Evolutionary conservation across 2,113 vertebrate species (phyloP).

Genomic region (Rynchops niger): DNA sequence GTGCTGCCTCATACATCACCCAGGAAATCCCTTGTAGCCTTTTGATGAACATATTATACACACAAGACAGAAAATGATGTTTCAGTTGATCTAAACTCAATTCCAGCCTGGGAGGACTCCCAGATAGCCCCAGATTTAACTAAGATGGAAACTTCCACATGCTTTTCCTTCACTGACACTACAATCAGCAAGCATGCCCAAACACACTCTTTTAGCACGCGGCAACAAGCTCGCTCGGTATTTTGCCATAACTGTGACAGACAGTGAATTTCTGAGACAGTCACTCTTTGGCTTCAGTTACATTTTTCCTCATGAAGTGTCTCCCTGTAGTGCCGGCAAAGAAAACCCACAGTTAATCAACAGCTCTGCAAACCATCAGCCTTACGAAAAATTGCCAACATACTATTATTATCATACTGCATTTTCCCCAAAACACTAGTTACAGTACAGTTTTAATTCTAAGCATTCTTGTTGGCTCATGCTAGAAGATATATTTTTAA

Average conservation of each 20-base stretch:
- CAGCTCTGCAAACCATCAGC: neutral
- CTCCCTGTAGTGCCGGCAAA: neutral
- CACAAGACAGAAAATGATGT: neutral
- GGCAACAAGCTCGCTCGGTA: neutral
- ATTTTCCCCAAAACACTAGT: neutral
- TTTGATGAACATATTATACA: neutral
- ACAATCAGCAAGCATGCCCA: neutral
- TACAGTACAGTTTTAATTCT: neutral
- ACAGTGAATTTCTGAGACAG: neutral
- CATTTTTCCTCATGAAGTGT: neutral
- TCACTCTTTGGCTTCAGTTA: neutral
- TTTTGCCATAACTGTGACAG: neutral
- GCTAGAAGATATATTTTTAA: neutral
- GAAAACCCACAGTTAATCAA: neutral
- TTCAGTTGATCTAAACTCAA: neutral
- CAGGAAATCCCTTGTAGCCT: neutral
- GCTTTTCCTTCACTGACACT: neutral
- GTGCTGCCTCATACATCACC: accelerated
- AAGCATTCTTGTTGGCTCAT: neutral
- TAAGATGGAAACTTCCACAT: neutral
- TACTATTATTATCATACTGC: neutral
- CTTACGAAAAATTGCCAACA: neutral
- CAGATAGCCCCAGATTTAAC: neutral
- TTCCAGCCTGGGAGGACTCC: neutral
- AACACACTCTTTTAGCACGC: neutral